phyloP scores from a whole-genome alignment of 2,113 vertebrate genomes.

The Caloenas nicobarica region DNA sequence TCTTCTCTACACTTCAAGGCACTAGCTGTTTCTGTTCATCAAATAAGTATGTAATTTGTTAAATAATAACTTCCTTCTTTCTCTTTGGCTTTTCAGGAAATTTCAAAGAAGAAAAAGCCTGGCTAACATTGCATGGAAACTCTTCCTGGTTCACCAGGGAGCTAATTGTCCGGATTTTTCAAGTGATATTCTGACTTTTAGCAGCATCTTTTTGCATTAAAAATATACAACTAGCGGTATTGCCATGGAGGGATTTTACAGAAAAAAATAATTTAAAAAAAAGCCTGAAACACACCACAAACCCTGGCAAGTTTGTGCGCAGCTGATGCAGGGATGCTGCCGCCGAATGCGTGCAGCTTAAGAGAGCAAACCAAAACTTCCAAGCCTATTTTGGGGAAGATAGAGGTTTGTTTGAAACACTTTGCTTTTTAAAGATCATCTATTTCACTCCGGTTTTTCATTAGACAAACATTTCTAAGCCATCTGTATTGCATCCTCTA shows the following conservation, averaged over 20 bases:
- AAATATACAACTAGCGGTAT: neutral
- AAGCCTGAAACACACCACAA: rapidly evolving
- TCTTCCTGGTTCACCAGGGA: neutral
- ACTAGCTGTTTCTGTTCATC: neutral
- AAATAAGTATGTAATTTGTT: neutral
- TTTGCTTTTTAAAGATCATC: neutral
- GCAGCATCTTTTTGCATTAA: neutral
- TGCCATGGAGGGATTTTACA: neutral
- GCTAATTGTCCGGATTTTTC: neutral
- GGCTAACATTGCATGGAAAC: neutral
- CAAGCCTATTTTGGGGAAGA: neutral
- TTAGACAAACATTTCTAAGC: neutral
- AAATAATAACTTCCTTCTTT: neutral
- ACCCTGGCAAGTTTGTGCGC: rapidly evolving
- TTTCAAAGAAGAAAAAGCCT: neutral
- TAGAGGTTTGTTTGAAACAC: neutral
- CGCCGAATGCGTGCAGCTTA: rapidly evolving
- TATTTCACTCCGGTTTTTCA: neutral
- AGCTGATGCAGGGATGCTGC: neutral
- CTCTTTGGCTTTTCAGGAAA: neutral
- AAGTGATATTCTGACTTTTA: neutral
- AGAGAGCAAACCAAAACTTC: neutral
- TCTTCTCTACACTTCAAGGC: neutral
- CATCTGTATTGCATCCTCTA: conserved; percentile 77
- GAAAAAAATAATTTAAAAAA: neutral